phyloP scores from a whole-genome alignment of 37 sponge, comb jelly and placozoan genomes.

The Halisarca cf. caerulea region DNA sequence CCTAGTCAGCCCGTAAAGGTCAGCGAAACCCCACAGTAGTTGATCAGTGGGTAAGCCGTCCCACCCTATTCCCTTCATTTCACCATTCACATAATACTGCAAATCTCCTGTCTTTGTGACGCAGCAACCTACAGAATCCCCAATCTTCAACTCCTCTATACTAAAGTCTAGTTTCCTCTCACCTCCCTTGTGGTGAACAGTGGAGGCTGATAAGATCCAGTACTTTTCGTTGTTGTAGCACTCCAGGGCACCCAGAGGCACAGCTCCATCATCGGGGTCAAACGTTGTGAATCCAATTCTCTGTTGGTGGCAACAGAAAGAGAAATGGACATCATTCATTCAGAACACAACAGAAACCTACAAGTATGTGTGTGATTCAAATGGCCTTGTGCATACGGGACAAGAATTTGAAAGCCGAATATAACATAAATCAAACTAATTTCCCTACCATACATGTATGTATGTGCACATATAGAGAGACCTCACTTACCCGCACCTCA shows the following conservation, averaged over 20 bases:
- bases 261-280: conserved; percentile 56
- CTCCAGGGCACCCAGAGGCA: conserved; percentile 82
- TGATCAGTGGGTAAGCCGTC: conserved; percentile 63
- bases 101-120: conserved; percentile 76
- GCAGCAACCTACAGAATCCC: conserved; percentile 70
- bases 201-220: conserved; percentile 90
- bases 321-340: background rate
- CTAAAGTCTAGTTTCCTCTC: conserved; percentile 80
- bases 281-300: conserved; percentile 71
- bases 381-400: background rate
- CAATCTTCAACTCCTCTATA: conserved; percentile 65
- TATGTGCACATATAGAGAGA: no score
- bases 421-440: no score
- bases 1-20: conserved; percentile 83
- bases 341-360: background rate
- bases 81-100: conserved; percentile 72
- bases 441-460: no score
- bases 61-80: conserved; percentile 75
- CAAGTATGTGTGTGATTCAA: background rate
- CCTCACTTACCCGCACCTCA: no score
- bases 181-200: conserved; percentile 78
- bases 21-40: conserved; percentile 85
- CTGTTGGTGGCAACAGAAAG: conserved; percentile 43
- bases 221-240: conserved; percentile 74
- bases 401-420: no score